Evolutionary conservation across 2,113 vertebrate species (phyloP).

Genomic region (Nycticorax nycticorax): DNA sequence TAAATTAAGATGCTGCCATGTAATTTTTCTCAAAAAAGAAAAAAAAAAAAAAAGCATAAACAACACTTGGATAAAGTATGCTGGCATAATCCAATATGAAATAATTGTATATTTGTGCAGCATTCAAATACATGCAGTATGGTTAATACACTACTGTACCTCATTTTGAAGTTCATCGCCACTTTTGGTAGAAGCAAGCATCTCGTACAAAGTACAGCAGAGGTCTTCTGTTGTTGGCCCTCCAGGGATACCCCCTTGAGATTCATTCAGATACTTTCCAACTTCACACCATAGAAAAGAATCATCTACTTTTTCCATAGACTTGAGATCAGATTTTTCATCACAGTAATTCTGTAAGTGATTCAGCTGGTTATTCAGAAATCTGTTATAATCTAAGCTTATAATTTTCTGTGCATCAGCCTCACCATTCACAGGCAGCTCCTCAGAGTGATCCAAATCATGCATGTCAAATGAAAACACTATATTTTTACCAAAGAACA

Average conservation of each 20-base stretch:
- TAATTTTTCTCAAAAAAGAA: background rate
- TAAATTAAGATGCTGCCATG: background rate
- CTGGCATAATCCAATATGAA: background rate
- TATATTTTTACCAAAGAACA: slow-evolving; percentile 87
- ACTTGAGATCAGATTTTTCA: slow-evolving; percentile 52
- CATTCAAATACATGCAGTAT: background rate
- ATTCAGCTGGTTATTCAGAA: slow-evolving; percentile 82
- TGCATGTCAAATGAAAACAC: slow-evolving; percentile 91
- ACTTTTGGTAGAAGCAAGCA: slow-evolving; percentile 90
- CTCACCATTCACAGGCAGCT: slow-evolving; percentile 75
- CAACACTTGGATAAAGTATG: background rate
- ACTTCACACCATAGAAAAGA: slow-evolving; percentile 87
- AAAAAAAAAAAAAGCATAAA: background rate
- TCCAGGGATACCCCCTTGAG: slow-evolving; percentile 79
- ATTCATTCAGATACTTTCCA: slow-evolving; percentile 85
- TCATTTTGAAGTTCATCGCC: slow-evolving; percentile 97
- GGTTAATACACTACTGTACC: slow-evolving; percentile 72
- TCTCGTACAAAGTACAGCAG: slow-evolving; percentile 93
- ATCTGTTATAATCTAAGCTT: slow-evolving; percentile 86
- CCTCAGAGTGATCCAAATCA: slow-evolving; percentile 84
- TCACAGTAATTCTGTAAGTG: slow-evolving; percentile 64
- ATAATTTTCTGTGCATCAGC: slow-evolving; percentile 65
- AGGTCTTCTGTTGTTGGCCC: slow-evolving; percentile 90
- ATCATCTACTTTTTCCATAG: slow-evolving; percentile 72
- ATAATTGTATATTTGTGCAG: background rate